Evolutionary conservation across 2,113 vertebrate genomes (phyloP).

Genomic region (Solenodon paradoxus): DNA sequence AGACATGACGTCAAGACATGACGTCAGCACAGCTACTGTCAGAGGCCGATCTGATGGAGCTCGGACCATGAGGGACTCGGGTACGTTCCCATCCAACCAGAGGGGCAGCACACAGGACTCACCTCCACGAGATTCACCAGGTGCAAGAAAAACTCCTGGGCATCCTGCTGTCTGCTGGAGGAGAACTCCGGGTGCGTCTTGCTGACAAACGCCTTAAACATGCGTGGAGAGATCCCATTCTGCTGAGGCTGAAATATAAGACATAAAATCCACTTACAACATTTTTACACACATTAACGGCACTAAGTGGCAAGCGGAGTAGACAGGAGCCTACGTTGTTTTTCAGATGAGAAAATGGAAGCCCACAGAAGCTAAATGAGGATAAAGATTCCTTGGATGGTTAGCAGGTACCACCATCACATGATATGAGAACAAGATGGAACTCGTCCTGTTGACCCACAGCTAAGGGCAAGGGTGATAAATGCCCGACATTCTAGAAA

Average conservation of each 20-base stretch:
- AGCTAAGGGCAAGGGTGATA: background rate
- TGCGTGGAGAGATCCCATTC: slow-evolving; percentile 92
- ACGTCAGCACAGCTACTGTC: background rate
- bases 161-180: slow-evolving; percentile 96
- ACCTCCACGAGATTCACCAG: slow-evolving; percentile 95
- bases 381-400: rapidly evolving
- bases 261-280: background rate
- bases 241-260: slow-evolving; percentile 86
- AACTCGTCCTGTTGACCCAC: background rate
- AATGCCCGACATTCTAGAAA: background rate
- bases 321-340: background rate
- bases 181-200: slow-evolving; percentile 95
- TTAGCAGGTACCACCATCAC: rapidly evolving
- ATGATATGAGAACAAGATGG: background rate
- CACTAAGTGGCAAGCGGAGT: background rate
- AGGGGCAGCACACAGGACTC: slow-evolving; percentile 28
- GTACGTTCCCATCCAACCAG: background rate
- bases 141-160: slow-evolving; percentile 94
- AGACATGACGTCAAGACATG: rapidly evolving
- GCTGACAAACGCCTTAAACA: slow-evolving; percentile 95
- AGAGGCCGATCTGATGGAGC: background rate
- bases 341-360: background rate
- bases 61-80: rapidly evolving
- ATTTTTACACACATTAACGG: background rate
- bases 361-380: background rate